Conservation (phyloP, 2,888 invertebrate species). For the Dasypogon diadema region DNA sequence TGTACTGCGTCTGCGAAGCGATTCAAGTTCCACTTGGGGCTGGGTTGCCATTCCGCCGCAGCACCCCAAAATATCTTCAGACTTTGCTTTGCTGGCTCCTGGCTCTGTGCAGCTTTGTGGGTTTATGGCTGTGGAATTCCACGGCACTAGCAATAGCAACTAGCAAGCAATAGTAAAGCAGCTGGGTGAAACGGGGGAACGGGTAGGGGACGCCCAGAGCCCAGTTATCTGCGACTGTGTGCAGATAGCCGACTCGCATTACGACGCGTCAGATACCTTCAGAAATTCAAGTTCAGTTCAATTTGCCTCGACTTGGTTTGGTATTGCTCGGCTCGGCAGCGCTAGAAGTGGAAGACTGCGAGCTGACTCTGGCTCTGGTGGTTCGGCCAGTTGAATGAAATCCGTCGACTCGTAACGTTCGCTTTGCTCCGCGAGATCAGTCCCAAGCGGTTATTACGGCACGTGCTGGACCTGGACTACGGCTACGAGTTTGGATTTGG, state of each 20-base stretch:
- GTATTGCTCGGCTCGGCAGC: not conserved
- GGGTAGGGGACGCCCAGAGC: not conserved
- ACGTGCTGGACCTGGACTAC: constrained; percentile 8
- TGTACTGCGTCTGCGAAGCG: not conserved
- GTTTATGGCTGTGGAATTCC: no score
- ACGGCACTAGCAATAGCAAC: no score
- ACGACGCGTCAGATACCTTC: constrained; percentile 17
- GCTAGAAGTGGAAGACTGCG: not conserved
- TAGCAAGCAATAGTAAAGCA: no score
- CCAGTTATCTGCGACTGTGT: not conserved
- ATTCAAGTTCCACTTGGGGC: not conserved
- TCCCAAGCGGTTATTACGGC: constrained; percentile 28
- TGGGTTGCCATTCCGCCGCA: constrained; percentile 5
- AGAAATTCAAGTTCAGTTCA: constrained; percentile 43
- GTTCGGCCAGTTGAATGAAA: constrained; percentile 37
- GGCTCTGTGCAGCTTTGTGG: no score
- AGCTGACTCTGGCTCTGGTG: not conserved
- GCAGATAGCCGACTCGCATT: not conserved
- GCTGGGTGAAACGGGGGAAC: not conserved
- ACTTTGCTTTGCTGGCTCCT: not conserved
- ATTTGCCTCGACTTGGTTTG: not conserved
- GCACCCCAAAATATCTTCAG: not conserved
- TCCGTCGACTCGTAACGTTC: constrained; percentile 43
- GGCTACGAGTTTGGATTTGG: constrained; percentile 6
- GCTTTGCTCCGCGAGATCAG: constrained; percentile 4